These are phyloP conservation scores for Paratrypauchen microcephalus DNA, from an alignment of 2,797 vertebrate species.

Conservation along the genomic window DNA sequence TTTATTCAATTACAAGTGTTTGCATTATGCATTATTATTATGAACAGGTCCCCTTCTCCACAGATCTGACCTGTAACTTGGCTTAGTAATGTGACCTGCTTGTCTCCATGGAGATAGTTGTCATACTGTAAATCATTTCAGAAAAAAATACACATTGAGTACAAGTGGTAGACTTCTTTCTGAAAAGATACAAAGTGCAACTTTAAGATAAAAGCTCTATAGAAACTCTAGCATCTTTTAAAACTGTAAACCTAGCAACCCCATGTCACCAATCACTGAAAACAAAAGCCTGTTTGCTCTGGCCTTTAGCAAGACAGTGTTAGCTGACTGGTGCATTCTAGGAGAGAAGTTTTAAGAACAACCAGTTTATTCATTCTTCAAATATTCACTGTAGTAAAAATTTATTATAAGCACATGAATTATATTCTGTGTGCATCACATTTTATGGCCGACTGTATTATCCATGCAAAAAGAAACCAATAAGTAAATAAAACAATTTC, in stretches of 20 bases:
- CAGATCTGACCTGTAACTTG: no score
- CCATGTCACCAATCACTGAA: neutral
- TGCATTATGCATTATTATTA: no score
- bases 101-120: no score
- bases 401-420: neutral
- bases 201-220: no score
- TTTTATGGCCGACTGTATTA: neutral
- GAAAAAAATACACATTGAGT: no score
- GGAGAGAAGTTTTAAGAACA: neutral
- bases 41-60: no score
- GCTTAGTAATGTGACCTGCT: no score
- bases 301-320: constrained; percentile 6
- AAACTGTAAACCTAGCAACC: neutral
- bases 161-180: no score
- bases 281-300: constrained; percentile 1
- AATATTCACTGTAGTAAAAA: neutral
- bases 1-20: no score
- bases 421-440: neutral
- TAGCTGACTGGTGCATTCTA: neutral
- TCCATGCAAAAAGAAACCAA: neutral
- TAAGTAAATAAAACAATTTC: no score
- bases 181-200: no score
- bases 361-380: neutral
- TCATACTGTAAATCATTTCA: no score
- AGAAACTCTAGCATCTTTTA: neutral